A percentile compares a stretch with the other conserved stretches of the same genome.
These are phyloP conservation scores for Python bivittatus DNA, from an alignment of 2,113 vertebrate species.

Conservation along the genomic window DNA sequence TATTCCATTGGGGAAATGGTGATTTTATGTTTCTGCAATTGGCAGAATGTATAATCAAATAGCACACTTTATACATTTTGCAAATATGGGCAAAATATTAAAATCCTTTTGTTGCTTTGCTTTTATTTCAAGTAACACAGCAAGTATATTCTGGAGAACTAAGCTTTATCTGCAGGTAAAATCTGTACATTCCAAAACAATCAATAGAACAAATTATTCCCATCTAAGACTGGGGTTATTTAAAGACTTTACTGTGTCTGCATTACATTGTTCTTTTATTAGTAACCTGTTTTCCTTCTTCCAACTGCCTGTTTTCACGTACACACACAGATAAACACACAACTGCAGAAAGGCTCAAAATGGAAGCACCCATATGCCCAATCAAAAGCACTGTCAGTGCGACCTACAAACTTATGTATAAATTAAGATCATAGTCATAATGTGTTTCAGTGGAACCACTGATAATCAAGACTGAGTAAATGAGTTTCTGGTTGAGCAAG, in stretches of 20 bases:
- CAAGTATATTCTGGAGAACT: background rate
- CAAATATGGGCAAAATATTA: background rate
- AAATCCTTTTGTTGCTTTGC: background rate
- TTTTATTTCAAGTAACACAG: background rate
- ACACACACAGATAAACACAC: background rate
- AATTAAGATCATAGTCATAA: background rate
- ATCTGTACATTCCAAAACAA: background rate
- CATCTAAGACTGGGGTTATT: background rate
- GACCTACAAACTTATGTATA: background rate
- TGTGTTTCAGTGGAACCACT: background rate
- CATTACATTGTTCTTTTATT: background rate
- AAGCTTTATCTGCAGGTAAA: background rate
- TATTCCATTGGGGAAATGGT: background rate
- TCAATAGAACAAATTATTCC: background rate
- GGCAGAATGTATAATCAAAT: background rate
- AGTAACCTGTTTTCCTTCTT: background rate
- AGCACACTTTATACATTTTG: background rate
- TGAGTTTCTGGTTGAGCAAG: background rate
- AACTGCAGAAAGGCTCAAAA: background rate
- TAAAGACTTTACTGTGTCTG: background rate
- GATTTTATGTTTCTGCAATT: slow-evolving; percentile 8
- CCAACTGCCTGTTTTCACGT: background rate
- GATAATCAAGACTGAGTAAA: too few relatives aligned
- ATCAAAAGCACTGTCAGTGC: background rate
- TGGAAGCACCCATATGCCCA: background rate